Base-by-base conservation (phyloP, 2,888 invertebrate species). In the Argyresthia goedartella region DNA sequence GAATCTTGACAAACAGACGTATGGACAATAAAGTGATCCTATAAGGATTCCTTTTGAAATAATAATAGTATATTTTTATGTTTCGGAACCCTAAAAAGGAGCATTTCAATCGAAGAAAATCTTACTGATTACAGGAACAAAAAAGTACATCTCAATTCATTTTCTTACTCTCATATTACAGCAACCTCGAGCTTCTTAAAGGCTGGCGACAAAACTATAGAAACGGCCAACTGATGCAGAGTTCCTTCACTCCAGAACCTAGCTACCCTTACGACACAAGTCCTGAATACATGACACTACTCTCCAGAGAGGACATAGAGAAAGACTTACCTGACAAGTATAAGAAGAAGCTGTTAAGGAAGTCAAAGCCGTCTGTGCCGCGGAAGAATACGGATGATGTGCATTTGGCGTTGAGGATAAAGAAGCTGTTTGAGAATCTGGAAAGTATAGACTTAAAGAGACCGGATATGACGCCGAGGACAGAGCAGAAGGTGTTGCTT, bases 191-290 rank as follows among this genome's bases (percentile, higher is more conserved):
- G 56, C 69, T 80, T 1, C 61, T 91, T 9, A 79, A 74, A 49
- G 76, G 85, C 44, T 91, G 91, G 91, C 86, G 90, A 45, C 71
- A 64, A 44, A 71, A 71, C 50, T 87, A 81, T 60, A 75, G 68
- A 53, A 65, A 61, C 1, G 60, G 58, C 2, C 72, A 85, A 55
- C 54, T 60, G 11, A n/a, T n/a, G n/a, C n/a, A n/a, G n/a, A n/a
- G n/a, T n/a, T n/a, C n/a, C n/a, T 63, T 59, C 1, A 63, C 66
- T 25, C 60, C 71, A 0, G 66, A 71, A 6, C n/a, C n/a, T n/a
- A 57, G 66, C 43, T 71, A 69, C n/a, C 88, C 89, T 2, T 91
- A 87, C 63, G 91, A 88, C 56, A 89, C 88, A 0, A 81, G 87
- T 58, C 76, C 88, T 0, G 87, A 89, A n/a, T 89, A 85, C 60